Percentiles rank a stretch among this genome's conserved stretches.
phyloP scores from a whole-genome alignment of 1,140 invertebrate species.

The Schlechtendalia chinensis region DNA sequence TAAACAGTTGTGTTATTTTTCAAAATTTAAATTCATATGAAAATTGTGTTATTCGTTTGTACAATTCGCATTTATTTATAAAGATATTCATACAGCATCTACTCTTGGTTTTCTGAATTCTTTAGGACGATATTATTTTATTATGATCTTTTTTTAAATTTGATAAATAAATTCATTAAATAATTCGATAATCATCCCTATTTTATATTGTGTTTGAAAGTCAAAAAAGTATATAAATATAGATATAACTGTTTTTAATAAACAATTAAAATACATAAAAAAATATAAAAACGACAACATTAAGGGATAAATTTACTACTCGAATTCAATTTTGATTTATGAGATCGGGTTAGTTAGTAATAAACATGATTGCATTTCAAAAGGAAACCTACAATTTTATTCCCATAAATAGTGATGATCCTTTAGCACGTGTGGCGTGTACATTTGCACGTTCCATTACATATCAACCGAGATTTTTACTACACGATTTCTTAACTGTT shows the following conservation, averaged over 20 bases:
- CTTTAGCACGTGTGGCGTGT: background rate
- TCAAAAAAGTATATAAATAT: too few relatives aligned
- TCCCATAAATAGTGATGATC: slow-evolving; percentile 1
- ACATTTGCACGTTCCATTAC: slow-evolving; percentile 10
- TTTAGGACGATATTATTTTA: background rate
- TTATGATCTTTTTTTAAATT: background rate
- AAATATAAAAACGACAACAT: background rate
- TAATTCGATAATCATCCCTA: background rate
- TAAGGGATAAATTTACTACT: background rate
- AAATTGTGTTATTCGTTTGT: too few relatives aligned
- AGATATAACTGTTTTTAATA: background rate
- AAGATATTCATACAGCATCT: too few relatives aligned
- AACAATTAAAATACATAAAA: background rate
- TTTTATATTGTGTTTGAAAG: background rate
- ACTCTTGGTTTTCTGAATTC: too few relatives aligned
- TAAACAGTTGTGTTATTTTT: background rate
- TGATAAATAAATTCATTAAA: background rate
- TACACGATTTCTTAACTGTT: slow-evolving; percentile 13
- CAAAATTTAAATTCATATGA: too few relatives aligned
- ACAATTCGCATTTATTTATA: too few relatives aligned
- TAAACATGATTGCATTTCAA: background rate
- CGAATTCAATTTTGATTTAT: slow-evolving; percentile 16
- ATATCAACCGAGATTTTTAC: slow-evolving; percentile 19
- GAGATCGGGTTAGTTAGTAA: background rate
- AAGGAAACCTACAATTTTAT: slow-evolving; percentile 1